A percentile compares a stretch with the other conserved stretches of the same genome.
phyloP scores from a whole-genome alignment of 2,888 invertebrate genomes.

The Apodemia hepburni region DNA sequence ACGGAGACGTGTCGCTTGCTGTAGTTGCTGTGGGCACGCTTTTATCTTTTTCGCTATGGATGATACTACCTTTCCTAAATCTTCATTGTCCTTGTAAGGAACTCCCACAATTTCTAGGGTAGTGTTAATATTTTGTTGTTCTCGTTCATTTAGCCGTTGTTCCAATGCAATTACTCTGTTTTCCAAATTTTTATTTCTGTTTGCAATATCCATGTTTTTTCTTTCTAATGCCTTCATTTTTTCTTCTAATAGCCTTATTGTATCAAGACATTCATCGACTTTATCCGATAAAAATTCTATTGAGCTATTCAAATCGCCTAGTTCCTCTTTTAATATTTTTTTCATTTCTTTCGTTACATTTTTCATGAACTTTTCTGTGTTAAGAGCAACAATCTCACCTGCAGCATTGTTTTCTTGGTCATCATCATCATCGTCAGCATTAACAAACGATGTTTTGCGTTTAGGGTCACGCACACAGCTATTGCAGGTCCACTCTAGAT shows the following conservation, averaged over 20 bases:
- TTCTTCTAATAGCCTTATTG: too few species aligned
- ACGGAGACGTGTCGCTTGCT: too few species aligned
- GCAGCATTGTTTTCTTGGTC: too few species aligned
- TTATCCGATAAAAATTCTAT: conserved; percentile 1
- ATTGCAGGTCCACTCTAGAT: too few species aligned
- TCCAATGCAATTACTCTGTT: not conserved
- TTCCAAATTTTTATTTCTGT: not conserved
- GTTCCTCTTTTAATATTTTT: not conserved
- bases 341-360: not conserved
- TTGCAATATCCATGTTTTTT: not conserved
- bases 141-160: not conserved
- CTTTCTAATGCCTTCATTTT: not conserved
- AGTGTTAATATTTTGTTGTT: not conserved
- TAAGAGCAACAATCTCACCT: not conserved
- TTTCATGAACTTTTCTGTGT: too few species aligned
- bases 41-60: not conserved
- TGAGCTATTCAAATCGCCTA: not conserved
- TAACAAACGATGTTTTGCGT: not conserved
- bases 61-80: too few species aligned
- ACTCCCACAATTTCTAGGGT: too few species aligned
- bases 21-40: too few species aligned
- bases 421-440: too few species aligned
- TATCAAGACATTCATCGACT: not conserved
- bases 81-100: too few species aligned
- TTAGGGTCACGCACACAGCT: not conserved